Evolutionary conservation across 2,888 invertebrate species (phyloP).

Genomic region (Drosophila histrio): DNA sequence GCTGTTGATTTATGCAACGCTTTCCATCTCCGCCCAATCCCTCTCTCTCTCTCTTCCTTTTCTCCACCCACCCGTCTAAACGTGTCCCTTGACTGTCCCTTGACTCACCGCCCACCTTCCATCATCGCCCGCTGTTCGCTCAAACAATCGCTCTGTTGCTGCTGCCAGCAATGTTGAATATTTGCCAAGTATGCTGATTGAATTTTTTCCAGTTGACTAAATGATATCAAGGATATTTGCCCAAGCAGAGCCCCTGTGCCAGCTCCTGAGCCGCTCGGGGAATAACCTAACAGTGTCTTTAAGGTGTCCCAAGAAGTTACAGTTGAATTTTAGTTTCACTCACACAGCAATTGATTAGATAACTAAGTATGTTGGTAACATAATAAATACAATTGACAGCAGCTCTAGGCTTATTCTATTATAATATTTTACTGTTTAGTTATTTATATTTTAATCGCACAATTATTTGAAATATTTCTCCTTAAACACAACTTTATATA

Average conservation of each 20-base stretch:
- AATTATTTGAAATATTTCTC: too few species aligned
- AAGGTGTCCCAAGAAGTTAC: slow-evolving; percentile 26
- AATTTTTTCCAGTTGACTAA: slow-evolving; percentile 83
- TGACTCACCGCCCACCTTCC: not conserved
- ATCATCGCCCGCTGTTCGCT: slow-evolving; percentile 39
- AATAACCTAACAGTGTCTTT: slow-evolving; percentile 21
- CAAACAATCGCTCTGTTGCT: slow-evolving; percentile 64
- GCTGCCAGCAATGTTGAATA: slow-evolving; percentile 60
- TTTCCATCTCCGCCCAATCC: not conserved
- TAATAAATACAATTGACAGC: too few species aligned
- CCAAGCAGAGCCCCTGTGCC: slow-evolving; percentile 41
- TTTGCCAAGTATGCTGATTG: slow-evolving; percentile 83
- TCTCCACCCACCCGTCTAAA: not conserved
- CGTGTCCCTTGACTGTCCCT: slow-evolving; percentile 8
- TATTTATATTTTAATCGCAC: too few species aligned
- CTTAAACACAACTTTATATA: too few species aligned
- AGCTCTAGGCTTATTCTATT: too few species aligned
- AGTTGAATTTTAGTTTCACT: slow-evolving; percentile 14
- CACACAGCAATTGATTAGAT: not conserved
- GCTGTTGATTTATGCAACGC: slow-evolving; percentile 79
- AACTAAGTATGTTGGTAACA: not conserved
- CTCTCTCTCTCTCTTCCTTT: not conserved
- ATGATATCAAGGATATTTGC: slow-evolving; percentile 83
- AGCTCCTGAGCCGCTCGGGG: slow-evolving; percentile 31
- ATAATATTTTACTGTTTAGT: not conserved